phyloP scores from a whole-genome alignment of 2,113 vertebrate species.

The Ancistrus triradiatus region DNA sequence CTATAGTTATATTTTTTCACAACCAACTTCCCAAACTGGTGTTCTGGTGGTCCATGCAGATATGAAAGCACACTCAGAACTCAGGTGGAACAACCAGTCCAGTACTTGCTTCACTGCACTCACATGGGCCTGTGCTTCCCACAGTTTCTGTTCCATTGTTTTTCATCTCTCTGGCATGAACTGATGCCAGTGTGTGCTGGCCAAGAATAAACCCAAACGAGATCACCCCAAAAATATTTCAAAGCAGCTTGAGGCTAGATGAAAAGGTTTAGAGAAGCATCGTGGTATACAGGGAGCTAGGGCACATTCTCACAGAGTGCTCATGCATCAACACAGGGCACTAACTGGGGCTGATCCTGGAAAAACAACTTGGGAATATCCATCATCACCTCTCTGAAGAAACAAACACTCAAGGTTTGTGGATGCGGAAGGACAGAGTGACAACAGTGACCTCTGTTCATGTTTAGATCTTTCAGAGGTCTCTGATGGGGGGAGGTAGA shows the following conservation, averaged over 20 bases:
- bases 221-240: neutral
- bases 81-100: neutral
- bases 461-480: constrained; percentile 14
- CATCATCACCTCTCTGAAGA: constrained; percentile 18
- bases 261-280: neutral
- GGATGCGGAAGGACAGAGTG: neutral
- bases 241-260: too few species aligned
- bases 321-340: neutral
- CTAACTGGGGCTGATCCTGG: neutral
- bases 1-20: too few species aligned
- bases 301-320: neutral
- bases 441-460: neutral
- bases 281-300: neutral
- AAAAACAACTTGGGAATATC: constrained; percentile 14
- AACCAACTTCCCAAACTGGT: neutral
- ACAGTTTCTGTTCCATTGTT: constrained; percentile 50
- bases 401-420: constrained; percentile 23
- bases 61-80: neutral
- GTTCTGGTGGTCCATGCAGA: constrained; percentile 9
- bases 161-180: constrained; percentile 12
- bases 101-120: constrained; percentile 57
- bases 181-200: constrained; percentile 50
- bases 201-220: constrained; percentile 5
- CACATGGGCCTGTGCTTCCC: constrained; percentile 59
- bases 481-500: constrained; percentile 10